These are phyloP conservation scores for Athalia rosae DNA, from an alignment of 2,888 invertebrate species.

Conservation along the genomic window DNA sequence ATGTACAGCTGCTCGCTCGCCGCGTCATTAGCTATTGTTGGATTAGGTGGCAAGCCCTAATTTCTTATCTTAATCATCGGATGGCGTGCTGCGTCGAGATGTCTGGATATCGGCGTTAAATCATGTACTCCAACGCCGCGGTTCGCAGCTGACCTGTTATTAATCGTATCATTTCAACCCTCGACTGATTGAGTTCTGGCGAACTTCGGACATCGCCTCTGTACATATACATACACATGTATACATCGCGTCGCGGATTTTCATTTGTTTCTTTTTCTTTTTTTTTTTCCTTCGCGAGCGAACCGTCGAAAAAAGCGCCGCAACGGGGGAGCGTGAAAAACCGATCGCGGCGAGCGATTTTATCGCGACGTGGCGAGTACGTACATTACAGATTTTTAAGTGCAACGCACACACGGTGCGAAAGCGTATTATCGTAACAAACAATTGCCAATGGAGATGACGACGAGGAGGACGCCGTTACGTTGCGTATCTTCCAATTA, in stretches of 20 bases:
- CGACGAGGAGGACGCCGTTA: no score
- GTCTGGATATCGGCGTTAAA: constrained; percentile 35
- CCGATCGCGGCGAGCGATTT: no score
- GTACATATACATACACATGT: background rate
- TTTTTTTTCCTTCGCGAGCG: background rate
- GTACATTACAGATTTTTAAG: no score
- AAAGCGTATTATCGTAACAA: no score
- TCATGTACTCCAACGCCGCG: constrained; percentile 9
- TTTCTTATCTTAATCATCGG: constrained; percentile 38
- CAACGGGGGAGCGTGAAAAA: no score
- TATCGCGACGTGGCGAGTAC: no score
- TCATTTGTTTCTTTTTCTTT: background rate
- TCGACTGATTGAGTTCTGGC: background rate
- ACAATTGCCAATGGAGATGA: no score
- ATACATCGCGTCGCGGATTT: background rate
- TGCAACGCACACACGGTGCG: no score
- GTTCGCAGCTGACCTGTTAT: constrained; percentile 10
- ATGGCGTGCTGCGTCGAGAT: constrained; percentile 39
- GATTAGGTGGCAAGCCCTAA: constrained; percentile 41
- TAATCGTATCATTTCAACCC: constrained; percentile 36
- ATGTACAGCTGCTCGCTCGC: constrained; percentile 4
- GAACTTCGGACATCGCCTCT: background rate
- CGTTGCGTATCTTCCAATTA: no score
- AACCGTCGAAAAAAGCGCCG: no score
- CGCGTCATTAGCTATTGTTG: constrained; percentile 40